Percentiles rank a stretch among this genome's conserved stretches.
Conservation (phyloP, 2,888 invertebrate species). For the Dione juno region DNA sequence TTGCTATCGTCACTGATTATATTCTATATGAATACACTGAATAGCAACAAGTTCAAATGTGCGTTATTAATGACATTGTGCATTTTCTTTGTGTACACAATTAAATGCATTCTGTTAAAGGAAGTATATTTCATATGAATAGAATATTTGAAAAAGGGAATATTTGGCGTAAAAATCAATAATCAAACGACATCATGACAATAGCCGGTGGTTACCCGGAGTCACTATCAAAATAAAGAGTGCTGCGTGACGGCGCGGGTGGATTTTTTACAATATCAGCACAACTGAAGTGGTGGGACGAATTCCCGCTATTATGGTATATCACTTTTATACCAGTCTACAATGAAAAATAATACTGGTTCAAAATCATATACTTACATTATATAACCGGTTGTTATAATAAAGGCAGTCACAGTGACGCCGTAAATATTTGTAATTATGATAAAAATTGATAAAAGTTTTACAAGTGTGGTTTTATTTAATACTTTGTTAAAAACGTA, state of each 20-base stretch:
- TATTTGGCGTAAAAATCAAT: conserved; percentile 83
- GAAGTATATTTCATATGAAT: conserved; percentile 78
- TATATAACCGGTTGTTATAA: background rate
- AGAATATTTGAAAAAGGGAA: conserved; percentile 73
- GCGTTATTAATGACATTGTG: conserved; percentile 80
- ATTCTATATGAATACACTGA: conserved; percentile 49
- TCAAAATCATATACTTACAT: conserved; percentile 6
- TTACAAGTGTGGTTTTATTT: no score
- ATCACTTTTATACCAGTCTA: conserved; percentile 39
- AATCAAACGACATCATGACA: conserved; percentile 75
- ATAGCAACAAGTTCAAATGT: conserved; percentile 76
- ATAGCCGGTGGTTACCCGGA: conserved; percentile 75
- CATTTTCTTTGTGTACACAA: conserved; percentile 67
- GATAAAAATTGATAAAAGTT: no score
- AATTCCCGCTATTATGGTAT: conserved; percentile 57
- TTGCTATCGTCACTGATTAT: conserved; percentile 36
- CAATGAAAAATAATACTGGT: conserved; percentile 35
- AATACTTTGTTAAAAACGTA: no score
- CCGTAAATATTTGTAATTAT: background rate
- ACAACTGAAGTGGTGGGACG: conserved; percentile 62
- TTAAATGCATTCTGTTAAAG: conserved; percentile 73
- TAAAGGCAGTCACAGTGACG: background rate
- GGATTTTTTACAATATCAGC: conserved; percentile 72
- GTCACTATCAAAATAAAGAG: conserved; percentile 79
- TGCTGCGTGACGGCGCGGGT: conserved; percentile 77